A percentile compares a stretch with the other conserved stretches of the same genome.
Conservation (phyloP, 2,113 vertebrate genomes). For the Chionis minor region DNA sequence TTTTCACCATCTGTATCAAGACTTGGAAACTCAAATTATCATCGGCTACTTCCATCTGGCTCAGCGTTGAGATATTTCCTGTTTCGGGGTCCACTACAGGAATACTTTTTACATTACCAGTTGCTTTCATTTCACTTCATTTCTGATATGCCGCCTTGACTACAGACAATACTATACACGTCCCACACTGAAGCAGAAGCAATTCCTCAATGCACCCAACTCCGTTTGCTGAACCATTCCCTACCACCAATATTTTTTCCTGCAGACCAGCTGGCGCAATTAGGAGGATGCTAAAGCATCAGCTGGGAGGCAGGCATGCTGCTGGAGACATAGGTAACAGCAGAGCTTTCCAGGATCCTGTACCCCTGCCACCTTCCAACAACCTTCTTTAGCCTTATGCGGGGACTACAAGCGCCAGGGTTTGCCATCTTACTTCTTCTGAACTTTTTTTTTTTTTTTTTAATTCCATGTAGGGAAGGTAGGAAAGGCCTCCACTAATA, state of each 20-base stretch:
- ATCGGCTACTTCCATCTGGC: conserved; percentile 36
- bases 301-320: background rate
- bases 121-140: background rate
- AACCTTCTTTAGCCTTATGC: background rate
- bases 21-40: background rate
- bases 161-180: no score
- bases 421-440: background rate
- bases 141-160: background rate
- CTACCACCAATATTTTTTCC: background rate
- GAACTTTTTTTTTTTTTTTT: background rate
- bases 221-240: background rate
- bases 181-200: background rate
- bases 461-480: accelerated
- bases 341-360: background rate
- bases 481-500: background rate
- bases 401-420: no score
- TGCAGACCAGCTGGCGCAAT: background rate
- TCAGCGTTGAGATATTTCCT: background rate
- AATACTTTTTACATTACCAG: background rate
- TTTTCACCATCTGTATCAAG: conserved; percentile 2
- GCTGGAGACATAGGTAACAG: background rate
- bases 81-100: background rate
- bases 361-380: background rate
- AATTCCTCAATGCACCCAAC: background rate
- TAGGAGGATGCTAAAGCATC: background rate